phyloP scores from a whole-genome alignment of 35 echinoderm and acorn worm genomes.

The Ptychodera flava region DNA sequence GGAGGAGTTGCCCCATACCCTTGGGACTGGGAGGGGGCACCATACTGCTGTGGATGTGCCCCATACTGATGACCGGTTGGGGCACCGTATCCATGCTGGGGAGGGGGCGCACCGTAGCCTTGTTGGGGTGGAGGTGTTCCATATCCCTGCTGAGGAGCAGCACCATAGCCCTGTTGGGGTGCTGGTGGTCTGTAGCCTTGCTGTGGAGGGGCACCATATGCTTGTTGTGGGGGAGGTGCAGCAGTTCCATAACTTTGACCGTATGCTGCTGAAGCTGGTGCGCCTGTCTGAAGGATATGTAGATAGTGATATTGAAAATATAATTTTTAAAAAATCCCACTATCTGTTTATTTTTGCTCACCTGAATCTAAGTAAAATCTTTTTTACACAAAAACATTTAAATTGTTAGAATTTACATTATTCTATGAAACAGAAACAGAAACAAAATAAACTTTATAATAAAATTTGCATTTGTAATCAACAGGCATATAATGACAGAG shows the following conservation, averaged over 20 bases:
- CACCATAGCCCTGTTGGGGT: constrained; percentile 8
- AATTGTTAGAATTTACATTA: too few relatives aligned
- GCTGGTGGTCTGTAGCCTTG: background rate
- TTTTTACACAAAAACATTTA: too few relatives aligned
- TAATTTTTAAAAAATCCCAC: too few relatives aligned
- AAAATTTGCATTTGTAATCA: too few relatives aligned
- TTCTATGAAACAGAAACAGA: too few relatives aligned
- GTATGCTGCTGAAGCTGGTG: too few relatives aligned
- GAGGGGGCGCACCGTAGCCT: constrained; percentile 39
- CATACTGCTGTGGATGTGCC: constrained; percentile 1
- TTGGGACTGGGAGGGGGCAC: constrained; percentile 4
- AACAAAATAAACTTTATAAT: too few relatives aligned
- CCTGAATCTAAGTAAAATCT: too few relatives aligned
- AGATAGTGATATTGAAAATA: too few relatives aligned
- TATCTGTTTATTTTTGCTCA: too few relatives aligned
- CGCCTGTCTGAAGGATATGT: too few relatives aligned
- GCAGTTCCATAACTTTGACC: background rate
- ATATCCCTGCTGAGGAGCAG: background rate
- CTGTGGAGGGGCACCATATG: background rate
- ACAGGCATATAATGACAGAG: too few relatives aligned
- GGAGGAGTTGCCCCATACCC: constrained; percentile 42
- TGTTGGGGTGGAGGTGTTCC: constrained; percentile 25
- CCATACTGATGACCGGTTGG: background rate
- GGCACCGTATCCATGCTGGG: constrained; percentile 43
- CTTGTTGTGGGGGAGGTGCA: background rate